phyloP scores from a whole-genome alignment of 2,888 invertebrate genomes.

The Tinea pellionella region DNA sequence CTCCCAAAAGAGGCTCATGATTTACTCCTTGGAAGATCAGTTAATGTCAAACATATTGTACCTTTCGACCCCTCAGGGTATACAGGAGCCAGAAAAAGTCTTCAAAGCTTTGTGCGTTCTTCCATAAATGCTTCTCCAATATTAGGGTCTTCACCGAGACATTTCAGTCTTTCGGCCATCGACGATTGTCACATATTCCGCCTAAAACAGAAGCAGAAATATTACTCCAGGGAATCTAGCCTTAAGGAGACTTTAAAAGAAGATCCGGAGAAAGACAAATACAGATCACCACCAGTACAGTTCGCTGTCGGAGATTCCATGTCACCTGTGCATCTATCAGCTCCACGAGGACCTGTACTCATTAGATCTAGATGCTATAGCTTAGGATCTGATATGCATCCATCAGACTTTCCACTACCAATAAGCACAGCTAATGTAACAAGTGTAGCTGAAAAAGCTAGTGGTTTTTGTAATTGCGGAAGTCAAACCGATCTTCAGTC shows the following conservation, averaged over 20 bases:
- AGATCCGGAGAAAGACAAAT: conserved; percentile 32
- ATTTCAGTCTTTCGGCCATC: conserved; percentile 76
- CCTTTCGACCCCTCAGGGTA: conserved; percentile 78
- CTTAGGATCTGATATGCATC: conserved; percentile 68
- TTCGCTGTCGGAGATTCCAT: conserved; percentile 78
- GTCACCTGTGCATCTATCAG: conserved; percentile 45
- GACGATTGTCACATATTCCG: conserved; percentile 66
- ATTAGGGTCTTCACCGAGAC: conserved; percentile 70
- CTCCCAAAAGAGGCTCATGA: conserved; percentile 88
- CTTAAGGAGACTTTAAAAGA: conserved; percentile 50
- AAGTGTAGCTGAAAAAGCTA: conserved; percentile 40
- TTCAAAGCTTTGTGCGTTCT: conserved; percentile 38
- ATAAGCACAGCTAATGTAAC: conserved; percentile 64
- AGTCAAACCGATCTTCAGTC: conserved; percentile 80
- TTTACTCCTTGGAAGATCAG: conserved; percentile 77
- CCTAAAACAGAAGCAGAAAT: conserved; percentile 56
- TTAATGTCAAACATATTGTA: conserved; percentile 80
- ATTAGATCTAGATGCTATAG: conserved; percentile 74
- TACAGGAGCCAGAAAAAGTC: conserved; percentile 61
- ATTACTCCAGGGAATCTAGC: conserved; percentile 54
- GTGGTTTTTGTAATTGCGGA: conserved; percentile 75
- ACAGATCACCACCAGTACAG: conserved; percentile 61
- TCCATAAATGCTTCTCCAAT: conserved; percentile 57
- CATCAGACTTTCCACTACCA: conserved; percentile 70
- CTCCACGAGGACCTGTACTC: conserved; percentile 32